phyloP scores from a whole-genome alignment of 1,140 invertebrate species.

The Stegodyphus mimosarum region DNA sequence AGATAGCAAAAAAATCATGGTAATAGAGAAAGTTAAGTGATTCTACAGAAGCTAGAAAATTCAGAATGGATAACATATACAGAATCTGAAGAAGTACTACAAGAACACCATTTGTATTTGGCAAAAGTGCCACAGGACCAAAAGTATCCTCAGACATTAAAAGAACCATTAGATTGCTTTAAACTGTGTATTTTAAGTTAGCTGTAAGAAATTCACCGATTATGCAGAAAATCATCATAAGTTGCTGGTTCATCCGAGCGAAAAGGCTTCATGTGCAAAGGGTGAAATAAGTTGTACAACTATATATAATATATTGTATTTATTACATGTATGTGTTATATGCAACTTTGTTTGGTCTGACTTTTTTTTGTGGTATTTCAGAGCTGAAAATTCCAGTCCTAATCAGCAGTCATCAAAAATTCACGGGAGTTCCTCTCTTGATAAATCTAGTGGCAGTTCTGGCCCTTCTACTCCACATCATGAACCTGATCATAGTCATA shows the following conservation, averaged over 20 bases:
- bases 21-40: no score
- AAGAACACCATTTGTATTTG: no score
- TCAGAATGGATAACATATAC: no score
- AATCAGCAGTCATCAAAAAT: slow-evolving; percentile 34
- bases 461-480: slow-evolving; percentile 60
- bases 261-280: no score
- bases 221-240: neutral
- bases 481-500: slow-evolving; percentile 48
- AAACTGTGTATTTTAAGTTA: no score
- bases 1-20: no score
- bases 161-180: no score
- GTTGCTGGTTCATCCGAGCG: neutral
- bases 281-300: neutral
- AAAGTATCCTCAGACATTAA: neutral
- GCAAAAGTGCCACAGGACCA: no score
- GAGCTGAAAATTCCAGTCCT: slow-evolving; percentile 50
- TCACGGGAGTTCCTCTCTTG: slow-evolving; percentile 50
- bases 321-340: neutral
- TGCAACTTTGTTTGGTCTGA: neutral
- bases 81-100: no score
- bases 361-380: slow-evolving; percentile 3
- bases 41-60: no score
- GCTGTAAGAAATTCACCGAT: no score
- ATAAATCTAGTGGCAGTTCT: slow-evolving; percentile 60
- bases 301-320: neutral